Evolutionary conservation across 2,797 vertebrate species (phyloP), one percentile per base, ranked within the genome.

Genomic region (Heterohyrax brucei): DNA sequence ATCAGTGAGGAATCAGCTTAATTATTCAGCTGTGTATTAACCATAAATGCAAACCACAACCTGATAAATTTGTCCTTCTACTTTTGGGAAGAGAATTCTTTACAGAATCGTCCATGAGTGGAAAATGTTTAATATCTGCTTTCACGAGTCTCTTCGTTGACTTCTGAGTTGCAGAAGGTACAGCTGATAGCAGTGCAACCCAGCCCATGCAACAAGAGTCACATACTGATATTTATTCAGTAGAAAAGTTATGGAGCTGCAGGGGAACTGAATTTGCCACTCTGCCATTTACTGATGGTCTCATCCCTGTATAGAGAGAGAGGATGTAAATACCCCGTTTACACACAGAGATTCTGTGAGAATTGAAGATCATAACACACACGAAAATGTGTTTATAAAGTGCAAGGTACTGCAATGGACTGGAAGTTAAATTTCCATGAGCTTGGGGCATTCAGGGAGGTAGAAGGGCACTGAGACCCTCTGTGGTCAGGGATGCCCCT

Each of bases 361-460:
- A 91, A 82, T 44, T 9, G 44, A 75, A 50, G 46, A 12, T 64
- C 62, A 75, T n/a, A 81, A 21, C n/a, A 26, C 46, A 48, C 1
- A 30, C 33, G 68, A 81, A 93, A 96, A 86, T 39, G 62, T 7
- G 39, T 46, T 46, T 53, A n/a, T 50, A 82, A 46, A 53, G 59
- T 13, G 24, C 18, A 75, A 53, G 10, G 22, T 12, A 16, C 44
- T 33, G 30, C 3, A 21, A 10, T 79, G 59, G 39, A 21, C 50
- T 19, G 24, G 24, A 61, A 94, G 66, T 30, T 21, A 53, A 73
- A 83, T 14, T 61, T 26, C 10, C 7, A 7, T 0, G 22, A 26
- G 22, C 12, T 50, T n/a, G 18, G 24, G 14, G 94, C 24, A 7
- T 7, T 30, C 13, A 18, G 59, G 24, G 8, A 59, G 8, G 64